Percentiles rank a stretch among this genome's conserved stretches.
Evolutionary conservation across 2,888 invertebrate species (phyloP).

Genomic region (Escarpia spicata): DNA sequence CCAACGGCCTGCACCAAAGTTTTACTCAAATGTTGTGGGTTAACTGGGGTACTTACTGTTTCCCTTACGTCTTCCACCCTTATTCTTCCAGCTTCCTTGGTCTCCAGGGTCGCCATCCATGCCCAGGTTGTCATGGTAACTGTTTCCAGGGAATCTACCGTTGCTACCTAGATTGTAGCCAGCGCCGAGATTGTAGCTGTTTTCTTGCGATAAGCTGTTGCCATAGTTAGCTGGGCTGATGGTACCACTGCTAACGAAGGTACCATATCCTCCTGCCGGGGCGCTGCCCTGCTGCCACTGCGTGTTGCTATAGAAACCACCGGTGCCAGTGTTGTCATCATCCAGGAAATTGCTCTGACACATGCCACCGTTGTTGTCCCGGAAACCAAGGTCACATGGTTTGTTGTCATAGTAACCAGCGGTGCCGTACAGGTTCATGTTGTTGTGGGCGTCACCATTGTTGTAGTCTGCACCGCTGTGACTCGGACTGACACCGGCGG

Average conservation of each 20-base stretch:
- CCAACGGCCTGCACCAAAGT: neutral
- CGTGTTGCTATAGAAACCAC: conserved; percentile 5
- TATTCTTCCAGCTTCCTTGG: neutral
- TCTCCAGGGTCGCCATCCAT: neutral
- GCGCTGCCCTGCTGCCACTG: neutral
- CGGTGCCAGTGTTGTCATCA: neutral
- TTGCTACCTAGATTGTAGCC: neutral
- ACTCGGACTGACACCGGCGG: neutral
- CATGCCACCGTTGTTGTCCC: neutral
- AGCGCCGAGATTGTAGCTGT: neutral
- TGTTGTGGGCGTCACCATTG: neutral
- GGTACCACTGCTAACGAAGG: neutral
- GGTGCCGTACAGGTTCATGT: neutral
- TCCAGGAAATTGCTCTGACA: neutral
- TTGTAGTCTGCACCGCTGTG: neutral
- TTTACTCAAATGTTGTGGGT: neutral
- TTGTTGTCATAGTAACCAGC: neutral
- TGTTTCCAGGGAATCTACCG: neutral
- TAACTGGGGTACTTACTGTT: neutral
- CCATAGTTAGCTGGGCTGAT: neutral
- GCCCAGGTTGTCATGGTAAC: neutral
- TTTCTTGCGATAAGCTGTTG: neutral
- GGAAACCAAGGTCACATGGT: neutral
- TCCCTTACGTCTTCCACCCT: neutral
- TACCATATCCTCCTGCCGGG: neutral